These are phyloP conservation scores for Sigmodon hispidus DNA, from an alignment of 2,113 vertebrate genomes.

Conservation along the genomic window DNA sequence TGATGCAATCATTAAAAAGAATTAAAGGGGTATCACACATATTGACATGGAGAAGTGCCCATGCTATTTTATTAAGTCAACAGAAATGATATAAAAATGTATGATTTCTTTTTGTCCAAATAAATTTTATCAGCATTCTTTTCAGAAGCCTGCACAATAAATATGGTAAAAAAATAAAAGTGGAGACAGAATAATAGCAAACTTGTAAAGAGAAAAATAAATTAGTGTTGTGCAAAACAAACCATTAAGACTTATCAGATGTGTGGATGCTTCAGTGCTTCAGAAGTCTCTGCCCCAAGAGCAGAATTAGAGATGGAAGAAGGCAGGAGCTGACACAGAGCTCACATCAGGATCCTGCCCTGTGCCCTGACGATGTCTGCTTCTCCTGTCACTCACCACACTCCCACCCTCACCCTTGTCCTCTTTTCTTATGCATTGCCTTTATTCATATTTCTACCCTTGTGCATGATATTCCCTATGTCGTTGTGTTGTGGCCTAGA, in stretches of 20 bases:
- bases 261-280: neutral
- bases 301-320: neutral
- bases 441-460: neutral
- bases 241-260: neutral
- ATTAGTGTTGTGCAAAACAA: neutral
- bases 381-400: neutral
- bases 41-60: neutral
- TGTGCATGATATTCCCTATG: neutral
- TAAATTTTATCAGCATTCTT: neutral
- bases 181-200: neutral
- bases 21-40: neutral
- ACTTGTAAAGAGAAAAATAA: neutral
- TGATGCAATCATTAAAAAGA: neutral
- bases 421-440: neutral
- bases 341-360: neutral
- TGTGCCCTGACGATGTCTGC: neutral
- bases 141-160: conserved; percentile 15
- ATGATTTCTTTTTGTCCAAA: neutral
- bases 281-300: neutral
- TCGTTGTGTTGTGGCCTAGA: neutral
- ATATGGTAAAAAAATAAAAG: neutral
- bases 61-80: neutral
- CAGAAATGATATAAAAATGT: neutral
- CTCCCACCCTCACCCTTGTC: neutral
- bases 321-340: neutral